Conservation (phyloP, 1,140 invertebrate genomes). For the Aradophagus sp. region DNA sequence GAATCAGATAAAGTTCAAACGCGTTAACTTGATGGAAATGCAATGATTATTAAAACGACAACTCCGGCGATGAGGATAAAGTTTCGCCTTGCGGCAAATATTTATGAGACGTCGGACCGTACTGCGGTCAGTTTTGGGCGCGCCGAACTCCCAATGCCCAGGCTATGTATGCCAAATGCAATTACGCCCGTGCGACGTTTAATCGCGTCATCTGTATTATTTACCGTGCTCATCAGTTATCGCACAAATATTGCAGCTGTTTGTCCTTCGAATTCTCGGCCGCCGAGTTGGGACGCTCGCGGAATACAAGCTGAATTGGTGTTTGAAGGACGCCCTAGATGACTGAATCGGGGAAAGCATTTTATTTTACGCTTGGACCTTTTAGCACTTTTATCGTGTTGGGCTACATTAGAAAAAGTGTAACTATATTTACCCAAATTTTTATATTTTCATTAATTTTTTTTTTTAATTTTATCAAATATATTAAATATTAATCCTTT, state of each 20-base stretch:
- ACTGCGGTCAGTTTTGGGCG: constrained; percentile 37
- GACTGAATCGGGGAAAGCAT: too few relatives aligned
- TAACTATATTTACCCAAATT: too few relatives aligned
- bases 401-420: too few relatives aligned
- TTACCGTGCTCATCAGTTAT: constrained; percentile 56
- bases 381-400: background rate
- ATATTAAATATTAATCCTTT: too few relatives aligned
- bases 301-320: constrained; percentile 6
- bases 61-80: constrained; percentile 23
- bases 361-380: background rate
- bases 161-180: constrained; percentile 41
- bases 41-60: constrained; percentile 41
- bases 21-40: constrained; percentile 40
- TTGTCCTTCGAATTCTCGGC: constrained; percentile 47
- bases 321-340: constrained; percentile 4
- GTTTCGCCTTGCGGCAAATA: constrained; percentile 34
- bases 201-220: constrained; percentile 56
- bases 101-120: constrained; percentile 33
- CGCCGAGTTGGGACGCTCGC: constrained; percentile 37
- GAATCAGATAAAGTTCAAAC: constrained; percentile 46
- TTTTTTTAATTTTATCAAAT: too few relatives aligned
- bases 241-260: constrained; percentile 53
- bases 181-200: constrained; percentile 46
- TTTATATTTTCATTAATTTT: too few relatives aligned
- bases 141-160: constrained; percentile 27